These are phyloP conservation scores for Pristionchus japonicus DNA, from an alignment of 2,888 invertebrate genomes.

Conservation along the genomic window DNA sequence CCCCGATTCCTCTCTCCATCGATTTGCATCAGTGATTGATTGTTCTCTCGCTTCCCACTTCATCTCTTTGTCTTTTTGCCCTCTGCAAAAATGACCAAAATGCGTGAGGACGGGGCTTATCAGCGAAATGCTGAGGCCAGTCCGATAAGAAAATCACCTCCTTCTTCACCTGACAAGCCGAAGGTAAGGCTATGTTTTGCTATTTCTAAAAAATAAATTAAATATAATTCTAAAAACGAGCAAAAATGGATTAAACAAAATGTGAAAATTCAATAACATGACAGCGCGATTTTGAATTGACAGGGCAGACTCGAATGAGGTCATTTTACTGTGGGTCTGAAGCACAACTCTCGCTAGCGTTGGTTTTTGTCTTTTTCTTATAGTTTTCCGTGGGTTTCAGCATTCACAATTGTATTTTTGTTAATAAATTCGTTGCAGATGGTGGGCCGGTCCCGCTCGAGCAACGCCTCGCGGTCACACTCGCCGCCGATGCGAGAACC, in stretches of 20 bases:
- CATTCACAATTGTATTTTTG: not conserved
- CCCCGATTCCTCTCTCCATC: not conserved
- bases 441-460: slow-evolving; percentile 46
- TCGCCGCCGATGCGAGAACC: not conserved
- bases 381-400: not conserved
- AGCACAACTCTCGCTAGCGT: not conserved
- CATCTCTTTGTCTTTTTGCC: no score
- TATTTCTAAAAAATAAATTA: not conserved
- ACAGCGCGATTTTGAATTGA: not conserved
- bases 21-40: not conserved
- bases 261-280: not conserved
- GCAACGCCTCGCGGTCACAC: slow-evolving; percentile 25
- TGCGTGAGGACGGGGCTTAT: not conserved
- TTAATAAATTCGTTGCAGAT: not conserved
- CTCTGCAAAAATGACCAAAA: slow-evolving; percentile 11
- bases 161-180: not conserved
- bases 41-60: no score
- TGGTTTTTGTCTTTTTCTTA: not conserved
- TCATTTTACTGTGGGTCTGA: not conserved
- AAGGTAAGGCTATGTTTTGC: not conserved
- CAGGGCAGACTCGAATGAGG: not conserved
- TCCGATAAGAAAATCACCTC: not conserved
- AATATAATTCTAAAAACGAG: not conserved
- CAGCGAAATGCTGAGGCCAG: slow-evolving; percentile 10
- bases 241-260: not conserved